Base-by-base conservation (phyloP, 2,888 invertebrate genomes). In the Taphrorychus bicolor region DNA sequence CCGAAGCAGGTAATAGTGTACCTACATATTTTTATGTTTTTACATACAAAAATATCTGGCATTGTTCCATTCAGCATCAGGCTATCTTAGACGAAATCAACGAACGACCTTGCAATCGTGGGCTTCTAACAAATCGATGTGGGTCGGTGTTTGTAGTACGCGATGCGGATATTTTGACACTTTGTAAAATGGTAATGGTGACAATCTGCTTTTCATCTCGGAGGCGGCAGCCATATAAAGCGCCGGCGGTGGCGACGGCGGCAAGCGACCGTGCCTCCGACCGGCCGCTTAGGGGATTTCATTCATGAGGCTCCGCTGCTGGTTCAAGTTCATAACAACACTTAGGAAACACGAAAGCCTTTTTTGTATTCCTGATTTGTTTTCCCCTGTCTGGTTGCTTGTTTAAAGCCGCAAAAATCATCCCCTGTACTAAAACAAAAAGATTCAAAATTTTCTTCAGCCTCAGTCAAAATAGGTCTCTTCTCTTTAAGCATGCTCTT, bases 181-280 rank as follows among this genome's bases (percentile, higher is more conserved):
- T 71, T 71, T 63, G 64, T 66, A 69, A 71, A 71, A 70, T 69
- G 69, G 68, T 63, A 69, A 69, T 66, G 64, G 70, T 70, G 71
- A 71, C 69, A 71, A 71, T 69, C 69, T 69, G 69, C 70, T 71
- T 71, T 71, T 71, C 68, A 71, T 71, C 70, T 70, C 66, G 66
- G 14, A 23, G 61, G 59, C 54, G 63, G 24, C 41, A 32, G 66
- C 63, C 58, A 69, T 65, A n/a, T n/a, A 69, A 66, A 64, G 60
- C 49, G 45, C 18, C 59, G 54, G 53, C 18, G 61, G 61, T 54
- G 40, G 19, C 23, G 48, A 14, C 24, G 48, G 45, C 57, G 58
- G 53, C 14, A 59, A 54, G 56, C 64, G 69, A 69, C 61, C 59
- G 59, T 41, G 60, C 64, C 66, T 17, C 18, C 41, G 24, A 52